Percentiles rank a stretch among this genome's conserved stretches.
phyloP scores from a whole-genome alignment of 1,140 invertebrate species.

The Atopsyche davidsoni region DNA sequence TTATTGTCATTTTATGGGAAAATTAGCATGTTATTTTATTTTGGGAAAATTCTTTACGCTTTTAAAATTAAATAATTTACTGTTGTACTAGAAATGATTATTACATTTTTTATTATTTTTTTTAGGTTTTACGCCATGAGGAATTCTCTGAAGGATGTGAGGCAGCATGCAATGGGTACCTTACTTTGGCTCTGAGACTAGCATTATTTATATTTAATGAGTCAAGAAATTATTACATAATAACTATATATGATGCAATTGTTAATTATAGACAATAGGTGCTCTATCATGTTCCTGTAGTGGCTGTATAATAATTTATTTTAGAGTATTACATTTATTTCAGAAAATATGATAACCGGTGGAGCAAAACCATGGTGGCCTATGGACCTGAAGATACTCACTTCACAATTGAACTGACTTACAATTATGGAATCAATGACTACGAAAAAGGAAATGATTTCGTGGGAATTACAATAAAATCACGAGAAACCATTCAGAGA shows the following conservation, averaged over 20 bases:
- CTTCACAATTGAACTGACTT: conserved; percentile 96
- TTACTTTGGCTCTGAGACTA: too few relatives aligned
- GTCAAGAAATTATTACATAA: too few relatives aligned
- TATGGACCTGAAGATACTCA: conserved; percentile 93
- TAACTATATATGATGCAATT: too few relatives aligned
- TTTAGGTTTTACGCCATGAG: conserved; percentile 87
- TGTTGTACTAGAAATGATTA: conserved; percentile 8
- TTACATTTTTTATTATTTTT: conserved; percentile 19
- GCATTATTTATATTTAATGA: too few relatives aligned
- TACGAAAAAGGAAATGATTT: conserved; percentile 89
- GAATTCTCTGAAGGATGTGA: conserved; percentile 95
- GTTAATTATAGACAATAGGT: too few relatives aligned
- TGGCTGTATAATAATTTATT: conserved; percentile 14
- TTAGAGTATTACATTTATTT: conserved; percentile 37
- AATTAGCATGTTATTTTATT: too few relatives aligned
- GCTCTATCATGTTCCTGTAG: too few relatives aligned
- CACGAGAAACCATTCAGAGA: conserved; percentile 66
- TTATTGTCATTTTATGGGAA: conserved; percentile 1
- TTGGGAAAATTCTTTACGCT: neutral
- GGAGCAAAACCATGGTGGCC: conserved; percentile 99
- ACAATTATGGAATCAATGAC: conserved; percentile 88
- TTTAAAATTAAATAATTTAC: neutral
- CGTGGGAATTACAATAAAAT: conserved; percentile 77
- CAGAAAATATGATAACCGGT: conserved; percentile 92
- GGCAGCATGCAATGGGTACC: conserved; percentile 95